These are phyloP conservation scores for Petrolisthes cinctipes DNA, from an alignment of 2,888 invertebrate genomes.

Conservation along the genomic window DNA sequence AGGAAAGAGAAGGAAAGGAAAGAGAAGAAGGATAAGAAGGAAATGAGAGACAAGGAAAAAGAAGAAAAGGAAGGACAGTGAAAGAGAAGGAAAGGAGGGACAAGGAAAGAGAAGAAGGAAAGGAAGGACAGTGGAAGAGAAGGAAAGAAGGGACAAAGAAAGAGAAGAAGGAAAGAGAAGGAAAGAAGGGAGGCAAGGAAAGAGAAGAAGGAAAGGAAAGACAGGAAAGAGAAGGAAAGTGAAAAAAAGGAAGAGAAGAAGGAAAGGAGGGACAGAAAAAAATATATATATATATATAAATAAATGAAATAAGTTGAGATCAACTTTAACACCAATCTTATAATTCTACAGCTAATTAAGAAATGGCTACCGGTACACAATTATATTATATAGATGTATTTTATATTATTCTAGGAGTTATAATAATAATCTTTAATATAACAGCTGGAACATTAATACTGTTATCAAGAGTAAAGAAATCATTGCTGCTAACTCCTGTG, in stretches of 20 bases:
- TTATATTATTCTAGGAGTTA: too few relatives aligned
- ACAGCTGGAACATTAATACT: too few relatives aligned
- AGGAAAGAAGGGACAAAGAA: slow-evolving; percentile 1
- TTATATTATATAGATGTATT: too few relatives aligned
- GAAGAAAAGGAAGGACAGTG: not conserved
- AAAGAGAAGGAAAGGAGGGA: not conserved
- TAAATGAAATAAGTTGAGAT: not conserved
- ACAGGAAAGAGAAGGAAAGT: not conserved
- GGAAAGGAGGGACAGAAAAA: not conserved
- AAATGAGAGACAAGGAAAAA: not conserved
- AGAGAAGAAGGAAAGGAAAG: not conserved
- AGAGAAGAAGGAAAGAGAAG: not conserved
- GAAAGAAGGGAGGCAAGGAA: not conserved
- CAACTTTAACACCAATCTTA: not conserved
- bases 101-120: not conserved
- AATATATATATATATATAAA: slow-evolving; percentile 8
- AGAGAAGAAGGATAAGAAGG: not conserved
- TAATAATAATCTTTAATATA: too few relatives aligned
- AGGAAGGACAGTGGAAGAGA: not conserved
- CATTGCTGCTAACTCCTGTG: not conserved
- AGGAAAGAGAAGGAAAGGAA: not conserved
- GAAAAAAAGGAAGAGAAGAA: slow-evolving; percentile 5
- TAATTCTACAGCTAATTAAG: not conserved
- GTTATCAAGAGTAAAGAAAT: not conserved
- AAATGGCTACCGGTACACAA: not conserved